Percentiles rank a stretch among this genome's conserved stretches.
Evolutionary conservation across 2,113 vertebrate genomes (phyloP).

Genomic region (Phainopepla nitens): DNA sequence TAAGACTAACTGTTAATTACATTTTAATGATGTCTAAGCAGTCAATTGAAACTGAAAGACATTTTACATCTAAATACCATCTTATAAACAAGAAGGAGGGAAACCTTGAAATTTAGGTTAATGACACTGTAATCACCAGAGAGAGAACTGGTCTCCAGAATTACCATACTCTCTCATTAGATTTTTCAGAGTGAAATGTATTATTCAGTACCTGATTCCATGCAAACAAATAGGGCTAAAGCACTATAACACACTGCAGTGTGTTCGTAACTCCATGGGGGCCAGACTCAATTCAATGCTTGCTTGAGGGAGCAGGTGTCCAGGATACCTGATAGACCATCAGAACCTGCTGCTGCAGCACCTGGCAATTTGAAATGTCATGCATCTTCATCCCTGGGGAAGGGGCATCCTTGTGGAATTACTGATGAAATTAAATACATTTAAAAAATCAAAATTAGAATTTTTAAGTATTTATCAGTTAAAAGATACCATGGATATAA

Average conservation of each 20-base stretch:
- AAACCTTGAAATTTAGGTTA: background rate
- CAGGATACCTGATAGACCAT: background rate
- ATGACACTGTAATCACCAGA: background rate
- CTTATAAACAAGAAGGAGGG: background rate
- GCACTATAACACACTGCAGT: background rate
- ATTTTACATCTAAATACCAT: conserved; percentile 31
- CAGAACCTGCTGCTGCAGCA: background rate
- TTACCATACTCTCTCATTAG: background rate
- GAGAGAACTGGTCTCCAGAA: background rate
- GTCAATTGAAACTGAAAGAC: conserved; percentile 6
- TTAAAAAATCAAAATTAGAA: background rate
- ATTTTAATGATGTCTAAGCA: conserved; percentile 54
- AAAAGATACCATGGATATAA: background rate
- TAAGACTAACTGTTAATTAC: conserved; percentile 36
- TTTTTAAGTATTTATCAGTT: background rate
- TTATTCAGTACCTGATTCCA: background rate
- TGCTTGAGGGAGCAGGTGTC: background rate
- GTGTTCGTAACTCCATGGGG: background rate
- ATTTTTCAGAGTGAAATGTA: background rate
- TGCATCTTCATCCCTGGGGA: background rate
- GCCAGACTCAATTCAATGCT: background rate
- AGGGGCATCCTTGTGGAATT: background rate
- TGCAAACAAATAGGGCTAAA: background rate
- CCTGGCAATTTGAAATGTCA: background rate
- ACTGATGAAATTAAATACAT: background rate